These are phyloP conservation scores for Camponotus floridanus DNA, from an alignment of 1,140 invertebrate species.

Conservation along the genomic window DNA sequence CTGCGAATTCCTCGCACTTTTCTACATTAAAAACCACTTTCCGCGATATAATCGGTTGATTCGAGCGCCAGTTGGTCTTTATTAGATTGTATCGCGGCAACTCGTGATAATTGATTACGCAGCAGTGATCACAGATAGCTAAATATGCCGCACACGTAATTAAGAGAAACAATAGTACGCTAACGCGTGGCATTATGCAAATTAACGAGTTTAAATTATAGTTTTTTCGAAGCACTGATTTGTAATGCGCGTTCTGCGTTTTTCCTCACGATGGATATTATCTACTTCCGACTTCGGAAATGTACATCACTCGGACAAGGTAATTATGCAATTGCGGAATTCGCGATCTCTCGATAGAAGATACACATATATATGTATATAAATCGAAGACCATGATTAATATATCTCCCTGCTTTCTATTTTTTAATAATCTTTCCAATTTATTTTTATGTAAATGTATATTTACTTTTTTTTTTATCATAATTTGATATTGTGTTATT, in stretches of 20 bases:
- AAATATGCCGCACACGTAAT: neutral
- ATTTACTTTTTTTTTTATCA: neutral
- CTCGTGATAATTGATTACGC: constrained; percentile 65
- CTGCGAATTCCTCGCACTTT: constrained; percentile 87
- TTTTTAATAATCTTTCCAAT: neutral
- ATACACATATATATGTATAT: neutral
- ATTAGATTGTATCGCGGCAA: constrained; percentile 78
- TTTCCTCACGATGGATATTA: neutral
- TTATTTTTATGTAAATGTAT: neutral
- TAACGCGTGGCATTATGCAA: neutral
- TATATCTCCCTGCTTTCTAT: neutral
- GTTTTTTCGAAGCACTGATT: neutral
- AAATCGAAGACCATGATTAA: neutral
- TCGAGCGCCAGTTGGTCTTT: constrained; percentile 77
- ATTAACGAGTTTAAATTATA: neutral
- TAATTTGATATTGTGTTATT: neutral
- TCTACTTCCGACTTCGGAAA: constrained; percentile 36
- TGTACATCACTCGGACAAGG: constrained; percentile 4
- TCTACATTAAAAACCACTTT: constrained; percentile 76
- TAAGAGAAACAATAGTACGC: neutral
- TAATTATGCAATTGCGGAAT: constrained; percentile 36
- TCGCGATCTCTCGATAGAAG: neutral
- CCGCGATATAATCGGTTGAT: constrained; percentile 76
- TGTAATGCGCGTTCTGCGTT: neutral
- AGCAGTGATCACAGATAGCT: constrained; percentile 69